Evolutionary conservation across 2,113 vertebrate species (phyloP), one percentile per base, ranked within the genome.

Genomic region (Psittacara wagleri): DNA sequence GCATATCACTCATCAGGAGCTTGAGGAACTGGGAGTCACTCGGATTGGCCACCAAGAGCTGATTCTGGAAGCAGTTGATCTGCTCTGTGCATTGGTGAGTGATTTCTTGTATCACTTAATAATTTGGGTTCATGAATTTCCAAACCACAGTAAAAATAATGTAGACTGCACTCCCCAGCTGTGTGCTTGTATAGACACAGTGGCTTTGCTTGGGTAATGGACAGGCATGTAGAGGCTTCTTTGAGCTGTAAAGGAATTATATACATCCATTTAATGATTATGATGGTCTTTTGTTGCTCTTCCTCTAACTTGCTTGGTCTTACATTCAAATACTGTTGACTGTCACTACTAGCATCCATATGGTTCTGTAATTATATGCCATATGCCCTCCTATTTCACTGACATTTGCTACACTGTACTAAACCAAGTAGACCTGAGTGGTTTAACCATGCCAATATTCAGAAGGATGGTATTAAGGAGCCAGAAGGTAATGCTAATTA

Each of bases 21-120:
- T 99, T 94, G 98, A 98, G 96, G 98, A 99, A 93, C 97, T 99
- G 81, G 98, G 99, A 6, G 98, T 99, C 96, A 98, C 98, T 62
- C 97, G 95, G 43, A 98, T 98, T 83, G 99, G 99, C 91, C 99
- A 99, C 97, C 98, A 99, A 94, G 98, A 99, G 86, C 98, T 99
- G 81, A 99, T 99, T 49, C 97, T 99, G 96, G 99, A 99, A 97
- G 98, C 99, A 4, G 98, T 99, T 16, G 98, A 99, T 93, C 98
- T 99, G 90, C 98, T 99, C 18, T 98, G 98, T 94, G 98, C 98
- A 4, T 96, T 99, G 98, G 99, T 99, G 88, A 98, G 98, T 92
- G 20, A 10, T 13, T 90, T 64, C 69, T 39, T 39, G 12, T 33
- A 15, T 54, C 11, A 0, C 51, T 63, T 10, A 8, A 41, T 63